Evolutionary conservation across 2,888 invertebrate species (phyloP).

Genomic region (Andrena camellia): DNA sequence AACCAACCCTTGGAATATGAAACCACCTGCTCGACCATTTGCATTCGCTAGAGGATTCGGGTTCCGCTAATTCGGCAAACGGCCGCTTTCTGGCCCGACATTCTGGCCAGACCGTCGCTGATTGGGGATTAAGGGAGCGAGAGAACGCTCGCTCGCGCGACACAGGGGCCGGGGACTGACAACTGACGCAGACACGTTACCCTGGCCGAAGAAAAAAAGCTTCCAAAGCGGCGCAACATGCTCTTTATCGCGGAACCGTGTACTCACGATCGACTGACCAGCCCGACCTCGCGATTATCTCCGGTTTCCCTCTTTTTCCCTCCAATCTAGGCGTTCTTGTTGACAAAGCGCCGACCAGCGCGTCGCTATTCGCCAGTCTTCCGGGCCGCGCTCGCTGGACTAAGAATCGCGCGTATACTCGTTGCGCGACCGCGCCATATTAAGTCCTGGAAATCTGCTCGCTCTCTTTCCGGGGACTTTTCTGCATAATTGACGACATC

Average conservation of each 20-base stretch:
- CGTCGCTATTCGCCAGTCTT: neutral
- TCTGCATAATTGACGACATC: conserved; percentile 44
- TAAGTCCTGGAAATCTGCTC: conserved; percentile 32
- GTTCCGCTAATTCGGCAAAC: conserved; percentile 63
- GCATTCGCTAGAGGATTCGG: conserved; percentile 59
- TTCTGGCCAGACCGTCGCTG: conserved; percentile 30
- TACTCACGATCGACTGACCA: neutral
- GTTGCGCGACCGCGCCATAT: conserved; percentile 36
- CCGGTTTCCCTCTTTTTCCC: neutral
- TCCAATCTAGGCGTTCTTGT: neutral
- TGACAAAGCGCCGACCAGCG: neutral
- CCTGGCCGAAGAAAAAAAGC: conserved; percentile 1
- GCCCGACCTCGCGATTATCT: conserved; percentile 4
- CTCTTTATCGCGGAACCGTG: neutral
- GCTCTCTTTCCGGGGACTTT: conserved; percentile 14
- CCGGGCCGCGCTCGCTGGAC: neutral
- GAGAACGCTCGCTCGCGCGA: conserved; percentile 14
- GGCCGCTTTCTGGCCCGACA: conserved; percentile 40
- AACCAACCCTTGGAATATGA: conserved; percentile 71
- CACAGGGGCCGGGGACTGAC: neutral
- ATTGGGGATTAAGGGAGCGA: conserved; percentile 57
- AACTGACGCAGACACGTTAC: conserved; percentile 3
- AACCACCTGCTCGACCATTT: conserved; percentile 70
- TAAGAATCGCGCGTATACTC: neutral
- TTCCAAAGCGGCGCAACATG: neutral